These are phyloP conservation scores for Cygnus buccinator DNA, from an alignment of 2,113 vertebrate genomes.

Conservation along the genomic window DNA sequence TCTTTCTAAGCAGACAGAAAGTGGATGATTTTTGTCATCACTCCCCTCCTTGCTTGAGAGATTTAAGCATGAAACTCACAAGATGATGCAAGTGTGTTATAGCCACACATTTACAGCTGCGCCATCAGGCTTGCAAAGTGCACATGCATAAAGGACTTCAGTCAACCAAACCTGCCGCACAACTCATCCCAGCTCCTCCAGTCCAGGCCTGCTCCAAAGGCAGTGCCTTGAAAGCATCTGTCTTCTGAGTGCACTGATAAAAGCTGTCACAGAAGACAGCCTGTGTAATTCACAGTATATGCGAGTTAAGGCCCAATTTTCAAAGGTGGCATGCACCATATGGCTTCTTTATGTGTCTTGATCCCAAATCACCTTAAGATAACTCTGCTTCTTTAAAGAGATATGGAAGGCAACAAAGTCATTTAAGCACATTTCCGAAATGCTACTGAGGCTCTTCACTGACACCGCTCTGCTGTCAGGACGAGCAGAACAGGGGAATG, in stretches of 20 bases:
- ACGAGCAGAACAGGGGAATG: neutral
- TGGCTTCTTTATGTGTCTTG: neutral
- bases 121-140: neutral
- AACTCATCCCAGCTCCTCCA: neutral
- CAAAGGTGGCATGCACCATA: neutral
- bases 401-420: fast-evolving
- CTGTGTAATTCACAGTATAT: neutral
- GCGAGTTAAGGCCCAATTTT: neutral
- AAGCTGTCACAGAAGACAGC: neutral
- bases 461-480: neutral
- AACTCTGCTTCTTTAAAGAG: neutral
- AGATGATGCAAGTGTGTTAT: neutral
- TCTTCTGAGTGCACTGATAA: neutral
- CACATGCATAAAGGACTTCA: neutral
- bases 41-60: neutral
- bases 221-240: neutral
- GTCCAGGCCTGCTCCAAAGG: neutral
- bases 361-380: neutral
- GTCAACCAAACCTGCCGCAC: neutral
- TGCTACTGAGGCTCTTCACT: neutral
- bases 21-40: neutral
- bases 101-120: neutral
- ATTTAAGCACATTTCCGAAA: neutral
- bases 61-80: neutral
- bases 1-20: neutral